phyloP scores from a whole-genome alignment of 92 coral and sea anemone species.

The Plumapathes pennacea region DNA sequence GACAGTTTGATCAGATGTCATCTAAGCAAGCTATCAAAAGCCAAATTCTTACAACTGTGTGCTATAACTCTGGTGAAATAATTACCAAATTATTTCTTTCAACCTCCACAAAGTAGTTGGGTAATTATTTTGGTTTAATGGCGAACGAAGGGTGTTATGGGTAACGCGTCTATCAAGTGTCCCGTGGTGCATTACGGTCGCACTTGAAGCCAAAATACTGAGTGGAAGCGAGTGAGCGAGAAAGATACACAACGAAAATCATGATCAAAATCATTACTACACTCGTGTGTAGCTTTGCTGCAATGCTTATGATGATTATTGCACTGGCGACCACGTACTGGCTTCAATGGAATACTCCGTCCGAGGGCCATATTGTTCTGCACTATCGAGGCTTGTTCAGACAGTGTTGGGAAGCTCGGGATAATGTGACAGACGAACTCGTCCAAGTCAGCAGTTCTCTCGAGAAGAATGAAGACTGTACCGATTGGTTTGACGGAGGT shows the following conservation, averaged over 20 bases:
- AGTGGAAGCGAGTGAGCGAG: not conserved
- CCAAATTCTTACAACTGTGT: too few species aligned
- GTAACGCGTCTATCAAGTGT: not conserved
- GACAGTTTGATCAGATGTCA: too few species aligned
- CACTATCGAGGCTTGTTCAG: constrained; percentile 65
- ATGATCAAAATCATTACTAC: constrained; percentile 96
- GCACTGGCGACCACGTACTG: constrained; percentile 93
- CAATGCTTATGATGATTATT: constrained; percentile 85
- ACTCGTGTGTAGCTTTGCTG: constrained; percentile 80
- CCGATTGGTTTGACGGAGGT: constrained; percentile 24
- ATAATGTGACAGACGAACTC: constrained; percentile 65
- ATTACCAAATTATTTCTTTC: too few species aligned
- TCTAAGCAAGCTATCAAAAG: too few species aligned
- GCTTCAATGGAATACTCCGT: constrained; percentile 76
- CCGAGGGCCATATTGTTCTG: constrained; percentile 58
- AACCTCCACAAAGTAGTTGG: too few species aligned
- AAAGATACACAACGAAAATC: too few species aligned
- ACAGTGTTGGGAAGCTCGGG: constrained; percentile 70
- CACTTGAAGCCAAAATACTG: too few species aligned
- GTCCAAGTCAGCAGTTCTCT: too few species aligned
- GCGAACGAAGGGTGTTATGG: not conserved
- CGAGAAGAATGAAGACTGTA: too few species aligned
- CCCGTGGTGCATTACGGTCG: too few species aligned
- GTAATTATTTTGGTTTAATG: not conserved
- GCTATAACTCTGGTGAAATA: too few species aligned